phyloP scores from a whole-genome alignment of 2,113 vertebrate species.

The Laterallus jamaicensis region DNA sequence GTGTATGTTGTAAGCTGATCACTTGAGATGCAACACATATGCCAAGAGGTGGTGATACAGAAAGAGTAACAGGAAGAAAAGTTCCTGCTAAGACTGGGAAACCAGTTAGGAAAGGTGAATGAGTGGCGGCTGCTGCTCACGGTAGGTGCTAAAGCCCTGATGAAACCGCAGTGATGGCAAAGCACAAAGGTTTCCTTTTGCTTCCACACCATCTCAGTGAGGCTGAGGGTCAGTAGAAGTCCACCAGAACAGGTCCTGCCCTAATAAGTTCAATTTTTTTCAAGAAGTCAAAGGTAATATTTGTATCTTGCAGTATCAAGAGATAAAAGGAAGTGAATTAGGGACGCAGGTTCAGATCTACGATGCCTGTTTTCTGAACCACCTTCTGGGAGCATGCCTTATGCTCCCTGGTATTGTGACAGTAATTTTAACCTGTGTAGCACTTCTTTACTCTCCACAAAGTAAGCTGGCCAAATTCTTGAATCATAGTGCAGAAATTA shows the following conservation, averaged over 20 bases:
- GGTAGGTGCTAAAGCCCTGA: background rate
- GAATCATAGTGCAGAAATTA: background rate
- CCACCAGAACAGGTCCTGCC: background rate
- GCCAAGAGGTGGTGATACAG: background rate
- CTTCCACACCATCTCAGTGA: background rate
- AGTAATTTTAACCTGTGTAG: background rate
- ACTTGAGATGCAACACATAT: background rate
- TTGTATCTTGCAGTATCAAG: background rate
- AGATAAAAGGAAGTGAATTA: background rate
- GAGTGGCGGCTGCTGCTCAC: background rate
- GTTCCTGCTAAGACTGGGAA: background rate
- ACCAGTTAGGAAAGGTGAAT: background rate
- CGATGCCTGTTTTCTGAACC: background rate
- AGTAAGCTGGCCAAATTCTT: background rate
- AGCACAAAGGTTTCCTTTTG: background rate
- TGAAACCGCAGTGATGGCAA: background rate
- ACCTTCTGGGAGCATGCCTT: background rate
- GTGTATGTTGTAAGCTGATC: background rate
- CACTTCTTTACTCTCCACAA: background rate
- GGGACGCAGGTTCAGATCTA: background rate
- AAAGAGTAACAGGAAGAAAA: background rate
- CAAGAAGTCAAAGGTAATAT: background rate
- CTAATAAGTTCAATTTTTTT: background rate
- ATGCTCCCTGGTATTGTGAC: background rate
- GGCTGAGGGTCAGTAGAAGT: background rate